phyloP scores from a whole-genome alignment of 2,888 invertebrate species.

The Spisula subtruncata region DNA sequence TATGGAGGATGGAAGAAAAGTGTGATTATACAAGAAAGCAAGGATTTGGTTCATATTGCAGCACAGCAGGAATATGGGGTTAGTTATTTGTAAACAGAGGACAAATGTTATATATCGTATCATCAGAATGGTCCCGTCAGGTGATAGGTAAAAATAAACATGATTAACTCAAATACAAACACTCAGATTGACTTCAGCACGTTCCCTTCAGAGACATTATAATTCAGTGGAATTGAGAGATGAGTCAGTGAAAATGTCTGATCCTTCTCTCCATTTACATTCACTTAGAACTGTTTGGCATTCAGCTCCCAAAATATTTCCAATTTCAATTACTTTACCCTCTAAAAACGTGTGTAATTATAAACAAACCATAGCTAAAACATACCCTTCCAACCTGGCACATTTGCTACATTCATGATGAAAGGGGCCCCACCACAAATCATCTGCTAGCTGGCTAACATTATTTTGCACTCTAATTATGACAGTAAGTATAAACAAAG shows the following conservation, averaged over 20 bases:
- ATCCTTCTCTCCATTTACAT: no score
- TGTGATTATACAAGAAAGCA: neutral
- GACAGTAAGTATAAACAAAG: no score
- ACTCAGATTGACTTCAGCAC: constrained; percentile 10
- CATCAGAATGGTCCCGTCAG: neutral
- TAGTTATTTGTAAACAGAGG: constrained; percentile 8
- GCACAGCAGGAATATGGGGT: neutral
- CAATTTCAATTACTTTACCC: constrained; percentile 15
- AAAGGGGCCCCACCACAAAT: no score
- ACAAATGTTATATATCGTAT: constrained; percentile 20
- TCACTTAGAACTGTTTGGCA: no score
- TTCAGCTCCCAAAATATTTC: neutral
- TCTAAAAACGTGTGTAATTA: constrained; percentile 1
- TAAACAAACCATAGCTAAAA: constrained; percentile 1
- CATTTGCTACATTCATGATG: no score
- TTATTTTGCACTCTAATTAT: no score
- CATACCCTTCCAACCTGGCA: neutral
- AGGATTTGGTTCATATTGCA: neutral
- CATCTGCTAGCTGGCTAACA: no score
- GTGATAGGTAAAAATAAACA: neutral
- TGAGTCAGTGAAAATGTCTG: no score
- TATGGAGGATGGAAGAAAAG: neutral
- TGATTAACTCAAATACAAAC: constrained; percentile 17
- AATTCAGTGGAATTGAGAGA: neutral
- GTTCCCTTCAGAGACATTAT: neutral